These are phyloP conservation scores for Dendroctonus ponderosae DNA, from an alignment of 1,140 invertebrate genomes.

Conservation along the genomic window DNA sequence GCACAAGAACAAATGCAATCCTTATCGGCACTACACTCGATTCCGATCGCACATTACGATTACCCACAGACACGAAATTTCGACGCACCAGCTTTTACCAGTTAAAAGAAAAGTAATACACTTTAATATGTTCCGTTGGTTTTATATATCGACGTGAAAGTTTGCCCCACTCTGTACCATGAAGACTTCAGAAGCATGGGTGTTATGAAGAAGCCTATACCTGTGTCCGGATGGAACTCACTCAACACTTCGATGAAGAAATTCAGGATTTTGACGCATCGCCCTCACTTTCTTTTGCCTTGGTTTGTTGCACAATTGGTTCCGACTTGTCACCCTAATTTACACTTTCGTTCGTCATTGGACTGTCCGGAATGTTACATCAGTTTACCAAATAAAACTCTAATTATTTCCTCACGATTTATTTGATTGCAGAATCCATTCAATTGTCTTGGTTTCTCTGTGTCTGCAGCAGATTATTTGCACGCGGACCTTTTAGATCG, in stretches of 20 bases:
- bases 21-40: constrained; percentile 34
- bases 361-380: constrained; percentile 15
- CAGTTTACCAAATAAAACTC: constrained; percentile 10
- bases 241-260: constrained; percentile 31
- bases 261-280: constrained; percentile 41
- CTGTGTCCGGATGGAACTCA: constrained; percentile 35
- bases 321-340: constrained; percentile 37
- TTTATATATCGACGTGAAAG: constrained; percentile 51
- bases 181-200: constrained; percentile 22
- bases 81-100: constrained; percentile 33
- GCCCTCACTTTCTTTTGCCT: constrained; percentile 42
- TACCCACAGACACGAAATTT: constrained; percentile 30
- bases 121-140: constrained; percentile 48
- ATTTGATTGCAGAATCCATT: too few relatives aligned
- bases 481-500: too few relatives aligned
- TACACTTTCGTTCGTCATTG: constrained; percentile 36
- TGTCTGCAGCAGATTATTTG: too few relatives aligned
- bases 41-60: constrained; percentile 30
- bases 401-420: too few relatives aligned
- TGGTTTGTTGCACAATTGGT: constrained; percentile 40
- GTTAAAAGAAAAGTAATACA: constrained; percentile 45
- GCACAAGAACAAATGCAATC: constrained; percentile 25
- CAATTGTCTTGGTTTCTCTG: too few relatives aligned
- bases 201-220: constrained; percentile 34
- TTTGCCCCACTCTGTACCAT: constrained; percentile 42